Evolutionary conservation across 2,113 vertebrate genomes (phyloP).

Genomic region (Fulmarus glacialis): DNA sequence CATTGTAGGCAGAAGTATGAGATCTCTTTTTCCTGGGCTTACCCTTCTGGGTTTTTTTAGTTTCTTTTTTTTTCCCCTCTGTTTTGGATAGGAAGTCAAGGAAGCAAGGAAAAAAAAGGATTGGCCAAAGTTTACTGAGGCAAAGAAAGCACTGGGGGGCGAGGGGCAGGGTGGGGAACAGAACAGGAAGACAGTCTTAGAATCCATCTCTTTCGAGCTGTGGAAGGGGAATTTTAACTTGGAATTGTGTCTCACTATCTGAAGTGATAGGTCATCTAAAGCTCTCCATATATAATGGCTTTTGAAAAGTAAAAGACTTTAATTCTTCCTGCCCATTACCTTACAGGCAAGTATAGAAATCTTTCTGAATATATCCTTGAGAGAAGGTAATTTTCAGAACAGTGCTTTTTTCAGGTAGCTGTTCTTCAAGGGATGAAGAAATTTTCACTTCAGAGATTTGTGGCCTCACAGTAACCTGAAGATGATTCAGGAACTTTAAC

Average conservation of each 20-base stretch:
- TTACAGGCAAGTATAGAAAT: neutral
- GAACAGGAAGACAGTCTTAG: neutral
- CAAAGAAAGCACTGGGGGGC: neutral
- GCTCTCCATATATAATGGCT: neutral
- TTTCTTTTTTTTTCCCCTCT: neutral
- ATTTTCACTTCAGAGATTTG: conserved; percentile 15
- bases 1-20: neutral
- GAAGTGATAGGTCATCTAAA: neutral
- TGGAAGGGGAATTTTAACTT: neutral
- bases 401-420: neutral
- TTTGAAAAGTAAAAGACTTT: neutral
- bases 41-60: neutral
- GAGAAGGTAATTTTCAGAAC: neutral
- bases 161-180: neutral
- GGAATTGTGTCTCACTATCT: neutral
- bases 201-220: neutral
- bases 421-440: neutral
- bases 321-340: neutral
- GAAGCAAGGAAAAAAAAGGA: neutral
- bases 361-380: neutral
- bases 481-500: neutral
- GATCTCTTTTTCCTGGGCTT: neutral
- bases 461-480: neutral
- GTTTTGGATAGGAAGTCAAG: neutral
- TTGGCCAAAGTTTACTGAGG: neutral